phyloP scores from a whole-genome alignment of 2,797 vertebrate genomes.

The Zonotrichia albicollis region DNA sequence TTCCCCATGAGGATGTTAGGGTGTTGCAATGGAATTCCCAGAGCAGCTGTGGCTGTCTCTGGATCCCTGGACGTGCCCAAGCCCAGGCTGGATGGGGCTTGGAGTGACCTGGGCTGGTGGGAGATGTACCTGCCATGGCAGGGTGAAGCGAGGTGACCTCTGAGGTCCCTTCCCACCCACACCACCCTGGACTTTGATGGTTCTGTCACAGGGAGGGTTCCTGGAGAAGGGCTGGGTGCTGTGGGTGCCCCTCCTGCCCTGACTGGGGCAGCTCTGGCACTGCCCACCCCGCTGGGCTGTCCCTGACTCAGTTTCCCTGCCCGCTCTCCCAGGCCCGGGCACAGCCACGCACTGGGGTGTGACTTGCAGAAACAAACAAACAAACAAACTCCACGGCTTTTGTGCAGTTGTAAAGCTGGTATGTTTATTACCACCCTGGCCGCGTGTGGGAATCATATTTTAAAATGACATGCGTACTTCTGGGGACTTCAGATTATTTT shows the following conservation, averaged over 20 bases:
- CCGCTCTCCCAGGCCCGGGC: accelerated
- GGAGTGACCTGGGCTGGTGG: accelerated
- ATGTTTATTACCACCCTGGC: no score
- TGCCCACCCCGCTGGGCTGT: not conserved
- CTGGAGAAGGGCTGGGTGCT: not conserved
- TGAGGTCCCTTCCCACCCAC: not conserved
- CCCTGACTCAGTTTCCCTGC: not conserved
- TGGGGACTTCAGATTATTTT: no score
- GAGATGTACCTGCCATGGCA: not conserved
- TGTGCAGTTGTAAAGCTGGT: no score
- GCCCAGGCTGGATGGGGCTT: accelerated
- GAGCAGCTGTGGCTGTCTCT: not conserved
- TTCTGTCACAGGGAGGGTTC: not conserved
- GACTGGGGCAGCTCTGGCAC: not conserved
- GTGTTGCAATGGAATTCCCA: not conserved
- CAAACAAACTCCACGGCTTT: no score
- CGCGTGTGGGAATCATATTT: no score
- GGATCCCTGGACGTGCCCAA: not conserved
- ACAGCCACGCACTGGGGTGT: accelerated
- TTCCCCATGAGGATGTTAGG: accelerated
- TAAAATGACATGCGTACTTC: no score
- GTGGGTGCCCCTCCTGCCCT: not conserved
- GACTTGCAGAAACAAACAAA: no score
- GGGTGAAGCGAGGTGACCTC: not conserved
- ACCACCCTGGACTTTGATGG: not conserved